Evolutionary conservation across 2,113 vertebrate genomes (phyloP).

Genomic region (Chitala chitala): DNA sequence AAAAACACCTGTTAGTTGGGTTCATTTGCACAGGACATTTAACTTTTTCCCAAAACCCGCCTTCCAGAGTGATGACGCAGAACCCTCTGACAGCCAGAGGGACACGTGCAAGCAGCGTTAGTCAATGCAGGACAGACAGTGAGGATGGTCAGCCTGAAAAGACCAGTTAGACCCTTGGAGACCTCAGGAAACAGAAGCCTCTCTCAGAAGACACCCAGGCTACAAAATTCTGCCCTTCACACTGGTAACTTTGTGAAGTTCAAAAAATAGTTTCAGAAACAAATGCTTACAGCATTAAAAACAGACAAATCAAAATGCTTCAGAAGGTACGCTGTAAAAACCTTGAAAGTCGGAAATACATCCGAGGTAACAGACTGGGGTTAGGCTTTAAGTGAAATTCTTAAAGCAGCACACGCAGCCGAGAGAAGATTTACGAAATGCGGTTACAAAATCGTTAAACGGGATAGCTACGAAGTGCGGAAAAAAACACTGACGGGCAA

Average conservation of each 20-base stretch:
- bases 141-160: background rate
- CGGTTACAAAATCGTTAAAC: no score
- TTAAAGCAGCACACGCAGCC: constrained; percentile 30
- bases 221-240: no score
- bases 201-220: background rate
- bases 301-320: background rate
- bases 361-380: constrained; percentile 19
- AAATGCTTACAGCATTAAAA: background rate
- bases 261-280: background rate
- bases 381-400: constrained; percentile 16
- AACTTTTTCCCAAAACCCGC: no score
- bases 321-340: background rate
- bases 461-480: background rate
- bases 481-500: background rate
- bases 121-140: constrained; percentile 48
- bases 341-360: background rate
- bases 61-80: no score
- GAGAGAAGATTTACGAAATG: no score
- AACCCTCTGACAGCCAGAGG: constrained; percentile 34
- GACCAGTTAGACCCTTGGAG: background rate
- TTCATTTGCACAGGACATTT: no score
- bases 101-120: constrained; percentile 56
- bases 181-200: background rate
- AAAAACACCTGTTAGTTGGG: no score
- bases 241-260: no score